Evolutionary conservation across 2,797 vertebrate species (phyloP).

Genomic region (Gastrophryne carolinensis): DNA sequence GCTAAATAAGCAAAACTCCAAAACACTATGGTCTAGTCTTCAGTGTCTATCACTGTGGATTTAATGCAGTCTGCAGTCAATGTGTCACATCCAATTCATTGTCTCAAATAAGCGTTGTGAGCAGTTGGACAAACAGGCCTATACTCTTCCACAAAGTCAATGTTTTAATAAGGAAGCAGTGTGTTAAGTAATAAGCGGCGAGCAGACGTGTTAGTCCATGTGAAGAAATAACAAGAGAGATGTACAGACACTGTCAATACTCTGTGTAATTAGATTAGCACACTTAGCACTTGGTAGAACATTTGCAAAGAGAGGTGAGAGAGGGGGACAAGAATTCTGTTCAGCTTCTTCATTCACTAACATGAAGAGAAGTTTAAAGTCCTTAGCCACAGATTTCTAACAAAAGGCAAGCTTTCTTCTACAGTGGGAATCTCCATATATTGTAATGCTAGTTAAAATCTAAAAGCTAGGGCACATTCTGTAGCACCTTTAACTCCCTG

Average conservation of each 20-base stretch:
- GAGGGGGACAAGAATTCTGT: conserved; percentile 35
- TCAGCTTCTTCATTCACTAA: conserved; percentile 32
- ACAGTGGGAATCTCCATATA: conserved; percentile 7
- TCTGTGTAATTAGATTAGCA: conserved; percentile 52
- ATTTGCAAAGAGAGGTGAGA: conserved; percentile 47
- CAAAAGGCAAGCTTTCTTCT: conserved; percentile 30
- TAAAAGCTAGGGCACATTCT: conserved; percentile 21
- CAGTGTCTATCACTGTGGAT: background rate
- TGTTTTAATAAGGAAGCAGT: conserved; percentile 43
- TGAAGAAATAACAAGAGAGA: conserved; percentile 50
- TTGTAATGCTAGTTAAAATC: conserved; percentile 26
- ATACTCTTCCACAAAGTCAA: conserved; percentile 30
- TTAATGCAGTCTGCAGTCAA: conserved; percentile 1
- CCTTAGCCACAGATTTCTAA: conserved; percentile 1
- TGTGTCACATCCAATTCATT: conserved; percentile 18
- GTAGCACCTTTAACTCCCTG: conserved; percentile 23
- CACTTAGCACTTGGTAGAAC: conserved; percentile 50
- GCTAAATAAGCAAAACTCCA: background rate
- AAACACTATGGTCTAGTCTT: conserved; percentile 1
- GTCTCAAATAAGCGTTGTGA: conserved; percentile 6
- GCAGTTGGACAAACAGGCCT: conserved; percentile 11
- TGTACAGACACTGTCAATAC: conserved; percentile 45
- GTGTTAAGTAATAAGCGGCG: conserved; percentile 34
- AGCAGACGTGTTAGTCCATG: conserved; percentile 49
- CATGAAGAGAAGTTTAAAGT: conserved; percentile 40